A percentile compares a stretch with the other conserved stretches of the same genome.
Evolutionary conservation across 2,888 invertebrate species (phyloP).

Genomic region (Trissolcus japonicus): DNA sequence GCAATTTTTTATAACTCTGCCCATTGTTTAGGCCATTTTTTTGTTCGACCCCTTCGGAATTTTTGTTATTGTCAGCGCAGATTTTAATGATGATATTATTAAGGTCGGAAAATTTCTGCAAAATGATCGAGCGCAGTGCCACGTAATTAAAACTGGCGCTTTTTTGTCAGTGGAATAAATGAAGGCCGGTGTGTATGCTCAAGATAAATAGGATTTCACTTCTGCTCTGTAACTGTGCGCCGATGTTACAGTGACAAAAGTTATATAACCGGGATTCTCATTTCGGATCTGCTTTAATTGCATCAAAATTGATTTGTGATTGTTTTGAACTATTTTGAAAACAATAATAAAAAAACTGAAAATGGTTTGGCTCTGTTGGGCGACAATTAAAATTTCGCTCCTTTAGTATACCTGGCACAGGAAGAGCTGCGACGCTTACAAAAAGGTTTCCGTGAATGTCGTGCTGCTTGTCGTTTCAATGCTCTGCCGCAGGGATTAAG

Average conservation of each 20-base stretch:
- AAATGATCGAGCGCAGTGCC: neutral
- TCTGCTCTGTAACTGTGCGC: constrained; percentile 11
- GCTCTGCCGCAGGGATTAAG: constrained; percentile 44
- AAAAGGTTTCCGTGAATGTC: too few relatives aligned
- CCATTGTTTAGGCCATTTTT: too few relatives aligned
- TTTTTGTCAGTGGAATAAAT: constrained; percentile 31
- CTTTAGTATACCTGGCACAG: neutral
- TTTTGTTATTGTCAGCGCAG: too few relatives aligned
- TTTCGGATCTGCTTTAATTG: constrained; percentile 10
- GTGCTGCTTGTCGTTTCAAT: neutral
- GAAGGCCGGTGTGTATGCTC: constrained; percentile 22
- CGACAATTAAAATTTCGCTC: too few relatives aligned
- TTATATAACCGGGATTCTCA: constrained; percentile 33
- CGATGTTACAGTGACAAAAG: constrained; percentile 13
- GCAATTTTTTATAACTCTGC: too few relatives aligned
- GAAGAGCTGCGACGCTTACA: neutral
- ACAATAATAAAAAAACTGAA: too few relatives aligned
- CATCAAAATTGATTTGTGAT: too few relatives aligned
- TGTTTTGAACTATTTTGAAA: too few relatives aligned
- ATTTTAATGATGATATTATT: too few relatives aligned
- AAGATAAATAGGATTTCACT: constrained; percentile 41
- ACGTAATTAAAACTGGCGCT: constrained; percentile 30
- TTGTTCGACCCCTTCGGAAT: too few relatives aligned
- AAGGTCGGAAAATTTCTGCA: constrained; percentile 1
- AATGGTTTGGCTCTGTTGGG: too few relatives aligned